phyloP scores from a whole-genome alignment of 2,113 vertebrate species.

The Leucoraja erinaceus region DNA sequence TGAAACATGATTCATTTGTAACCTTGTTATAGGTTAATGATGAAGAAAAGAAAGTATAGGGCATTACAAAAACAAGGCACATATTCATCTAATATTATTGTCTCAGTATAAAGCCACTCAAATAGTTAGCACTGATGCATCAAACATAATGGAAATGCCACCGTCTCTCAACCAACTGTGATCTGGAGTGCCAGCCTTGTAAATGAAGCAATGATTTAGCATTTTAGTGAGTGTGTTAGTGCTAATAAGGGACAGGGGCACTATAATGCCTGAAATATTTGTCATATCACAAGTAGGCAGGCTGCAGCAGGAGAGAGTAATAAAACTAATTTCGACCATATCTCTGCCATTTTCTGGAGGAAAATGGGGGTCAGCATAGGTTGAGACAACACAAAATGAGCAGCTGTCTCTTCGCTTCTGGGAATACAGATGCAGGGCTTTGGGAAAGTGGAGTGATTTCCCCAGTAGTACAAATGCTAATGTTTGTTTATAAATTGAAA shows the following conservation, averaged over 20 bases:
- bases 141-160: constrained; percentile 31
- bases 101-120: constrained; percentile 35
- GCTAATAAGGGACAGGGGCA: constrained; percentile 92
- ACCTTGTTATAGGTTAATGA: constrained; percentile 40
- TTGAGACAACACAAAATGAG: constrained; percentile 81
- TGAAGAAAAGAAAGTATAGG: constrained; percentile 10
- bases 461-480: constrained; percentile 30
- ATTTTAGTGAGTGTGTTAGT: constrained; percentile 97
- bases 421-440: constrained; percentile 60
- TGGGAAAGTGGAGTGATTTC: constrained; percentile 26
- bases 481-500: constrained; percentile 35
- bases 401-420: constrained; percentile 73
- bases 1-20: constrained; percentile 36
- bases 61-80: constrained; percentile 34
- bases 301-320: constrained; percentile 76
- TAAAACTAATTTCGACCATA: constrained; percentile 94
- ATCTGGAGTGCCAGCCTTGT: constrained; percentile 66
- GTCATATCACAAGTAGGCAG: constrained; percentile 93
- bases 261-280: constrained; percentile 98
- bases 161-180: constrained; percentile 42
- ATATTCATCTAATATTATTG: constrained; percentile 39
- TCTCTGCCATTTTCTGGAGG: constrained; percentile 69
- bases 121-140: constrained; percentile 32
- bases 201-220: constrained; percentile 96
- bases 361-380: constrained; percentile 89